A percentile compares a stretch with the other conserved stretches of the same genome.
Conservation (phyloP, 1,140 invertebrate species). For the Xylocopa sonorina region DNA sequence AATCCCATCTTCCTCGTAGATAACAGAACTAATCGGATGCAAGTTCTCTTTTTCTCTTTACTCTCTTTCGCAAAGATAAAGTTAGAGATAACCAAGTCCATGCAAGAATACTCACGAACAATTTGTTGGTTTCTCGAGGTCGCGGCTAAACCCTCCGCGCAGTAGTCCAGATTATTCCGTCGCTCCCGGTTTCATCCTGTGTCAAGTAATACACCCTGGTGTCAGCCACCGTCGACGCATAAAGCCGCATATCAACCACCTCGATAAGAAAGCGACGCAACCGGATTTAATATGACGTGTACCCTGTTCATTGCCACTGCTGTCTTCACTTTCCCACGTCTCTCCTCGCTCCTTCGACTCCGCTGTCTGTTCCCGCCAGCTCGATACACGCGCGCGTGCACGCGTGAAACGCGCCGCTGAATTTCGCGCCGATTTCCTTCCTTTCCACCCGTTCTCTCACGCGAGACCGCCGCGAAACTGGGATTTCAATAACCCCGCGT, state of each 20-base stretch:
- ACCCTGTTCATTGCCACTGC: conserved; percentile 65
- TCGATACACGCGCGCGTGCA: conserved; percentile 1
- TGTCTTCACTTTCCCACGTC: conserved; percentile 56
- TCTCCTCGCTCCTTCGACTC: conserved; percentile 22
- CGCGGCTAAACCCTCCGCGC: not conserved
- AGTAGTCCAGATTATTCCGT: conserved; percentile 53
- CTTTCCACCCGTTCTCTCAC: not conserved
- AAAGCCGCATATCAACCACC: conserved; percentile 61
- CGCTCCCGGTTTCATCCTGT: conserved; percentile 17
- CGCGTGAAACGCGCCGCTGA: conserved; percentile 4
- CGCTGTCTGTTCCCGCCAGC: not conserved
- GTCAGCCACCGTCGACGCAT: conserved; percentile 45
- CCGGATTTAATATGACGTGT: conserved; percentile 72
- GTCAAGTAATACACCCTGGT: conserved; percentile 56
- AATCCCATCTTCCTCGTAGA: not conserved
- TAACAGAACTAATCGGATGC: not conserved
- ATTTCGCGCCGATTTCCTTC: conserved; percentile 34
- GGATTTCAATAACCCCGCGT: conserved; percentile 54
- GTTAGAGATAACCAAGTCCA: conserved; percentile 31
- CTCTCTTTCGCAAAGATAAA: too few species aligned
- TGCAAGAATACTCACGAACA: not conserved
- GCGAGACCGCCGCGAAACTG: not conserved
- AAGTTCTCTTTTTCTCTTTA: conserved; percentile 20
- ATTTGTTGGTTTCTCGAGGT: not conserved
- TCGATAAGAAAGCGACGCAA: conserved; percentile 67